Evolutionary conservation across 2,113 vertebrate genomes (phyloP).

Genomic region (Alces alces): DNA sequence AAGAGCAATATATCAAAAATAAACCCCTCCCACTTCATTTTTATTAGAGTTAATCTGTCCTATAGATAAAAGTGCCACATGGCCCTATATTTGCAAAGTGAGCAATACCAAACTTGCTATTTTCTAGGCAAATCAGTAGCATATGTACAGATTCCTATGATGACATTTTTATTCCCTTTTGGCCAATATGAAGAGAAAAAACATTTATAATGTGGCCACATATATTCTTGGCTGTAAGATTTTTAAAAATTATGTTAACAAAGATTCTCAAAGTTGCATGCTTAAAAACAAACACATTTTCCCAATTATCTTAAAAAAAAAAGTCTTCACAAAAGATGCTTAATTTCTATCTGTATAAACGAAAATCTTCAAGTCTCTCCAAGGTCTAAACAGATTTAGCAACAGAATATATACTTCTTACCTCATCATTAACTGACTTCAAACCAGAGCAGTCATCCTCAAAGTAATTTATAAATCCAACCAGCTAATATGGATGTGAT

Average conservation of each 20-base stretch:
- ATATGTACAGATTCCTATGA: constrained; percentile 72
- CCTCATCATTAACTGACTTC: constrained; percentile 51
- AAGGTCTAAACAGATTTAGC: constrained; percentile 51
- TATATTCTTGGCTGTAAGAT: constrained; percentile 64
- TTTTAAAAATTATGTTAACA: constrained; percentile 66
- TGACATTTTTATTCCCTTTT: constrained; percentile 74
- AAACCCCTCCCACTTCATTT: constrained; percentile 72
- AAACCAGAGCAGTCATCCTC: constrained; percentile 51
- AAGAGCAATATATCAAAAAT: constrained; percentile 80
- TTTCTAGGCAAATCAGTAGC: constrained; percentile 75
- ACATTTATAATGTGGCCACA: constrained; percentile 70
- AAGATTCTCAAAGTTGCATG: constrained; percentile 75
- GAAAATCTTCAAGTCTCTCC: constrained; percentile 60
- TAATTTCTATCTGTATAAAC: constrained; percentile 64
- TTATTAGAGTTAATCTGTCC: constrained; percentile 73
- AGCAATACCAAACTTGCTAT: constrained; percentile 76
- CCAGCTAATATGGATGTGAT: neutral
- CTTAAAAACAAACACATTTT: constrained; percentile 71
- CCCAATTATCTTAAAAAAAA: constrained; percentile 60
- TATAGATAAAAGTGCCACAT: constrained; percentile 77
- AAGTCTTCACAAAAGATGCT: constrained; percentile 56
- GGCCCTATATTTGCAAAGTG: constrained; percentile 77
- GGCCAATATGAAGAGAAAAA: constrained; percentile 74
- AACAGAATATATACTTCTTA: constrained; percentile 59
- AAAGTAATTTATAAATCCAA: constrained; percentile 24